phyloP scores from a whole-genome alignment of 2,888 invertebrate species.

The Archips crataeganus region DNA sequence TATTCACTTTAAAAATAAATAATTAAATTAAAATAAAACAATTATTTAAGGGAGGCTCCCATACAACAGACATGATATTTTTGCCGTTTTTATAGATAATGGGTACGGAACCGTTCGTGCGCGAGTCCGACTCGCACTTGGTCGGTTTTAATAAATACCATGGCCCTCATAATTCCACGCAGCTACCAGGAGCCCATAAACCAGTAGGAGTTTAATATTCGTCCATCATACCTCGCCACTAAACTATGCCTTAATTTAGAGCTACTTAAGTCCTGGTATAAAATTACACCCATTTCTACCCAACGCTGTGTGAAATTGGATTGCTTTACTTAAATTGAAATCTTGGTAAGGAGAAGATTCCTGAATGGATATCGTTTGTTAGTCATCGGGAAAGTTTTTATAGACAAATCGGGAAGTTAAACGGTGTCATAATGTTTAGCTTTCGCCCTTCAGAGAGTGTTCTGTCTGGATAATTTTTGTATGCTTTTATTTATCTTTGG shows the following conservation, averaged over 20 bases:
- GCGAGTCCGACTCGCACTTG: no score
- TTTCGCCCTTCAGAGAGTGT: background rate
- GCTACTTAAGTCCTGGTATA: conserved; percentile 45
- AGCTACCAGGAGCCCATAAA: conserved; percentile 17
- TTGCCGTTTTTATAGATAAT: no score
- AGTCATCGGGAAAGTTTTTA: conserved; percentile 24
- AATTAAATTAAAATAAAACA: no score
- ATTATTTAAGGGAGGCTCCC: no score
- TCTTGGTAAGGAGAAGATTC: conserved; percentile 50
- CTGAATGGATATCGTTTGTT: conserved; percentile 34
- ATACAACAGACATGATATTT: no score
- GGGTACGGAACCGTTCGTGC: no score
- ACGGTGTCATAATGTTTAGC: background rate
- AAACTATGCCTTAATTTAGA: conserved; percentile 45
- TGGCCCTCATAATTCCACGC: conserved; percentile 1
- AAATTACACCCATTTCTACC: conserved; percentile 66
- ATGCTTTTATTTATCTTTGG: no score
- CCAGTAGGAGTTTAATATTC: conserved; percentile 33
- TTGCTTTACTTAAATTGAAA: conserved; percentile 70
- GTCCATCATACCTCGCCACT: conserved; percentile 38
- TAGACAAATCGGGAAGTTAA: background rate
- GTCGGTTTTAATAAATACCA: background rate
- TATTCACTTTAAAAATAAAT: no score
- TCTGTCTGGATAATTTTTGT: no score
- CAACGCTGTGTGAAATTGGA: conserved; percentile 71